phyloP scores from a whole-genome alignment of 2,113 vertebrate genomes.

The Lepidothrix coronata region DNA sequence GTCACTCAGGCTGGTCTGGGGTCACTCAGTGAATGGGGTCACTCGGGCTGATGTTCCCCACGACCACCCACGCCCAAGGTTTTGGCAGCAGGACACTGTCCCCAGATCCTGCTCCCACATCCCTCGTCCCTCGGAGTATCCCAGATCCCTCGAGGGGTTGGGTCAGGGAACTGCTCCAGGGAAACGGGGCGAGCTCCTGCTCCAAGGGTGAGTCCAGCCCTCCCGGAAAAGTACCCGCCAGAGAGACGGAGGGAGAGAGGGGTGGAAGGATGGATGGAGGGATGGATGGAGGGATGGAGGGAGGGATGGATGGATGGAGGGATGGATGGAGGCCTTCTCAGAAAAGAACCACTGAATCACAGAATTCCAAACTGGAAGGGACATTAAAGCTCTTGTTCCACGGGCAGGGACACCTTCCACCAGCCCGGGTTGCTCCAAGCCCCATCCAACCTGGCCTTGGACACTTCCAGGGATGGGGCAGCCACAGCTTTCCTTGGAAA shows the following conservation, averaged over 20 bases:
- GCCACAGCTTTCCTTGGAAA: too few relatives aligned
- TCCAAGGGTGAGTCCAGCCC: not conserved
- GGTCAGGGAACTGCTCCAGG: not conserved
- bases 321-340: not conserved
- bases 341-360: not conserved
- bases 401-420: accelerated
- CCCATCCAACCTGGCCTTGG: not conserved
- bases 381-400: not conserved
- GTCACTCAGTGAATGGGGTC: too few relatives aligned
- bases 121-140: accelerated
- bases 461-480: accelerated
- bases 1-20: too few relatives aligned
- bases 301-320: not conserved
- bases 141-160: not conserved
- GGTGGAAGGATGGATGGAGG: not conserved
- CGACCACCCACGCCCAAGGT: not conserved
- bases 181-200: not conserved
- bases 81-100: not conserved
- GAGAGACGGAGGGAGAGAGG: not conserved
- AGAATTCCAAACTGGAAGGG: not conserved
- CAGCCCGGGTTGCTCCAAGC: accelerated
- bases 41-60: accelerated
- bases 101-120: accelerated
- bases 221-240: not conserved
- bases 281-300: not conserved